Percentiles rank a stretch among this genome's conserved stretches.
phyloP scores from a whole-genome alignment of 2,113 vertebrate genomes.

The Zosterops japonicus region DNA sequence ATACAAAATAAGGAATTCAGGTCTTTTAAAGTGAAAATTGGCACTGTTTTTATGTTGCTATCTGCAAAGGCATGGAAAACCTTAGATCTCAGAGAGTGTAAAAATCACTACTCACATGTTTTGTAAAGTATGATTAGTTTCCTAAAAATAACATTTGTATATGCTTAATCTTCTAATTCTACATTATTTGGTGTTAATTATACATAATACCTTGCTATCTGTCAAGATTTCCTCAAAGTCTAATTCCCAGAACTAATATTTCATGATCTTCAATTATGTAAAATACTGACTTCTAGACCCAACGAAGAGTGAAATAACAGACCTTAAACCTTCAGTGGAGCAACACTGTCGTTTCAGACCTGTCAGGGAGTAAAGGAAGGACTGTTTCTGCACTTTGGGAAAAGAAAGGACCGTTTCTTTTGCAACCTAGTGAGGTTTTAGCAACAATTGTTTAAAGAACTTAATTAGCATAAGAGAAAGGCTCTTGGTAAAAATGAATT shows the following conservation, averaged over 20 bases:
- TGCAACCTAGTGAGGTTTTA: conserved; percentile 2
- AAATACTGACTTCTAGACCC: background rate
- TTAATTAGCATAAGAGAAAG: conserved; percentile 59
- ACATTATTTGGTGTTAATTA: background rate
- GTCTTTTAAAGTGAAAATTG: background rate
- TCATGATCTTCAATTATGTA: background rate
- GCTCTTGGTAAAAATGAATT: conserved; percentile 32
- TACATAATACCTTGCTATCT: background rate
- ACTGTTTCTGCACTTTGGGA: conserved; percentile 4
- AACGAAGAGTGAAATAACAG: background rate
- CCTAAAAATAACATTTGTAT: background rate
- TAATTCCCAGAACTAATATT: background rate
- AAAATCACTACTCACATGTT: background rate
- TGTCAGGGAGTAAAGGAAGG: background rate
- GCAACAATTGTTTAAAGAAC: conserved; percentile 47
- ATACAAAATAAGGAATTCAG: background rate
- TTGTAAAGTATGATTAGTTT: background rate
- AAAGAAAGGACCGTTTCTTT: conserved; percentile 13
- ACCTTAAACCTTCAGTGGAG: background rate
- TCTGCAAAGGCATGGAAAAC: background rate
- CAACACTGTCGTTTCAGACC: background rate
- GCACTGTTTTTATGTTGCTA: background rate
- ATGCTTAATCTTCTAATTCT: background rate
- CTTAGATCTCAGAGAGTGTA: background rate
- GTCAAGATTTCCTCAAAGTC: conserved; percentile 2